These are phyloP conservation scores for Pithys albifrons DNA, from an alignment of 2,113 vertebrate genomes.

Conservation along the genomic window DNA sequence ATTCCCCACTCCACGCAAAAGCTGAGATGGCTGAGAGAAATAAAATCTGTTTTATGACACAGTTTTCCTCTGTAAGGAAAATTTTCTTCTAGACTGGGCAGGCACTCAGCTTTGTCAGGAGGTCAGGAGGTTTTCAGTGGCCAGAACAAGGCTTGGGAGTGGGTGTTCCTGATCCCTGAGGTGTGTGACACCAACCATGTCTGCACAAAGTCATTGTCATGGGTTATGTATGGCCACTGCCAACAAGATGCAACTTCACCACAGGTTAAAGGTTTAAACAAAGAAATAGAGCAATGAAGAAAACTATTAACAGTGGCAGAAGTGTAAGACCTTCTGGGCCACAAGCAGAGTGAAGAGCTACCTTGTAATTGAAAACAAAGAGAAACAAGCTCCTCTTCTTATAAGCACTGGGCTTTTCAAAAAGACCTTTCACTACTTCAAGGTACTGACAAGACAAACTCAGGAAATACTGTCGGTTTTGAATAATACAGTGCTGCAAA, in stretches of 20 bases:
- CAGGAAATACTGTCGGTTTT: conserved; percentile 8
- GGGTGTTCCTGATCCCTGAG: background rate
- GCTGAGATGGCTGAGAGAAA: background rate
- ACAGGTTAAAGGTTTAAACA: background rate
- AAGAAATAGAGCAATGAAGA: background rate
- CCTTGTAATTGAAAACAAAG: background rate
- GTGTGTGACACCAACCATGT: accelerated
- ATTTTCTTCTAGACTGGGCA: background rate
- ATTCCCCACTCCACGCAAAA: background rate
- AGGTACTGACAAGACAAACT: background rate
- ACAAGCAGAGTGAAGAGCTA: background rate
- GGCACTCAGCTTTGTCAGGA: background rate
- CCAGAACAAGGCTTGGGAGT: background rate
- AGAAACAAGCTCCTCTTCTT: background rate
- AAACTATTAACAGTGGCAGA: background rate
- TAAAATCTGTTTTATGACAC: background rate
- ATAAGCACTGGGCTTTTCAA: accelerated
- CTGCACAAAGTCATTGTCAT: background rate
- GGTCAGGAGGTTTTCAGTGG: background rate
- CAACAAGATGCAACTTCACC: background rate
- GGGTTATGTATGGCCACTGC: background rate
- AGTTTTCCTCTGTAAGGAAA: background rate
- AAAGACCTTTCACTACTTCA: background rate
- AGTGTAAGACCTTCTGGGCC: background rate
- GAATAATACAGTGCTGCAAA: background rate